phyloP scores from a whole-genome alignment of 2,888 invertebrate genomes.

The Neoitamus cyanurus region DNA sequence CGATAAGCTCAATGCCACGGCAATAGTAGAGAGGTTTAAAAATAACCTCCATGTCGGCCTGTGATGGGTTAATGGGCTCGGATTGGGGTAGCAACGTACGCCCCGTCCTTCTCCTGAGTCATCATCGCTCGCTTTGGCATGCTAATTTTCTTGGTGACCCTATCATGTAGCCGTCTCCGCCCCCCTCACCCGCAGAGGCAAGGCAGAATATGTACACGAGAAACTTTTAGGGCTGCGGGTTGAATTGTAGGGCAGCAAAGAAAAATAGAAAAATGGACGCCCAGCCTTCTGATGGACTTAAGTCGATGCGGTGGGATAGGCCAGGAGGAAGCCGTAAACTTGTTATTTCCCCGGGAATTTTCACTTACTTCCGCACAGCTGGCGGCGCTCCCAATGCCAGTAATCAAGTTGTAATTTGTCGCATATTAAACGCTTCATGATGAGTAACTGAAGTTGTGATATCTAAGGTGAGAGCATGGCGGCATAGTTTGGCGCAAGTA shows the following conservation, averaged over 20 bases:
- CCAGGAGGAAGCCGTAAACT: conserved; percentile 8
- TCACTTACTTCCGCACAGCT: not conserved
- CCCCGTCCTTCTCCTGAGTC: not conserved
- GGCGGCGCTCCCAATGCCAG: not conserved
- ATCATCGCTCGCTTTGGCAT: not conserved
- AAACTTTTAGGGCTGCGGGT: not conserved
- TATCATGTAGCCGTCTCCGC: not conserved
- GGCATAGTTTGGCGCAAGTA: not conserved
- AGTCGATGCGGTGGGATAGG: not conserved
- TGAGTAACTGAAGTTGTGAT: not conserved
- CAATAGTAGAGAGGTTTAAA: conserved; percentile 56
- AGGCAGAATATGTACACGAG: not conserved
- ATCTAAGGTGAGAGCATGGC: not conserved
- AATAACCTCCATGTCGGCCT: conserved; percentile 55
- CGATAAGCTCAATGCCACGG: conserved; percentile 58
- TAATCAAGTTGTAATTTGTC: conserved; percentile 27
- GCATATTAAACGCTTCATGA: not conserved
- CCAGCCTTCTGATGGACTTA: not conserved
- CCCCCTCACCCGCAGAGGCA: not conserved
- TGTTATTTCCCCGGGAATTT: conserved; percentile 11
- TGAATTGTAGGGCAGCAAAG: not conserved
- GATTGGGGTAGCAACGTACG: not conserved
- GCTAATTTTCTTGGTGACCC: conserved; percentile 2
- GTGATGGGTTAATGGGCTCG: conserved; percentile 47
- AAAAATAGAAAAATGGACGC: not conserved